phyloP scores from a whole-genome alignment of 2,797 vertebrate species.

The Stomatorhinus walkeri region DNA sequence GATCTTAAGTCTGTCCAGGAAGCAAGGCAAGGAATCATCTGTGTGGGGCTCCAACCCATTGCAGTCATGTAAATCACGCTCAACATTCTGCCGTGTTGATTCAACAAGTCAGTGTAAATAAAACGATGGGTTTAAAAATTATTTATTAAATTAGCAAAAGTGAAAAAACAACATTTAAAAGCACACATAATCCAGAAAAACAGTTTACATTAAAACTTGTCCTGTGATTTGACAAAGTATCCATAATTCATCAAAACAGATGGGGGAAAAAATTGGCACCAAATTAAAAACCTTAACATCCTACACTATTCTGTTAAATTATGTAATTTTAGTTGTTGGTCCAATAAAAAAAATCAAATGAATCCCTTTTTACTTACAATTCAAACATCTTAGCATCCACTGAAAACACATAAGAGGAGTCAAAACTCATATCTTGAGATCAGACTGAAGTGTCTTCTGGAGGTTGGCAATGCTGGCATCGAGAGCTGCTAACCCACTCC shows the following conservation, averaged over 20 bases:
- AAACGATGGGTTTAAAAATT: not conserved
- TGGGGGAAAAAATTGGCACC: not conserved
- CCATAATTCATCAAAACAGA: not conserved
- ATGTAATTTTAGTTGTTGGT: not conserved
- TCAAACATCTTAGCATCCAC: not conserved
- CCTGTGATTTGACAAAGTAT: not conserved
- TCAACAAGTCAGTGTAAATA: not conserved
- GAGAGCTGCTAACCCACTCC: slow-evolving; percentile 75
- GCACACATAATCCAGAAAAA: not conserved
- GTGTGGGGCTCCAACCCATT: not conserved
- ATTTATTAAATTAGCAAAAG: not conserved
- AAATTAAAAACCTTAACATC: not conserved
- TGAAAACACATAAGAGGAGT: slow-evolving; percentile 24
- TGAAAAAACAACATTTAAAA: not conserved
- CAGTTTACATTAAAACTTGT: not conserved
- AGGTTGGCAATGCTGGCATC: slow-evolving; percentile 84
- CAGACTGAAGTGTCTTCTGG: slow-evolving; percentile 71
- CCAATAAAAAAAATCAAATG: not conserved
- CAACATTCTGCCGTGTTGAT: not conserved
- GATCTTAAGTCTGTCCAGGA: not conserved
- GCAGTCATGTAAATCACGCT: not conserved
- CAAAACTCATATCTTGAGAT: slow-evolving; percentile 50
- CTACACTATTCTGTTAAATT: not conserved
- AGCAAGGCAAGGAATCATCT: not conserved
- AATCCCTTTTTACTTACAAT: not conserved